Evolutionary conservation across 2,113 vertebrate genomes (phyloP).

Genomic region (Alces alces): DNA sequence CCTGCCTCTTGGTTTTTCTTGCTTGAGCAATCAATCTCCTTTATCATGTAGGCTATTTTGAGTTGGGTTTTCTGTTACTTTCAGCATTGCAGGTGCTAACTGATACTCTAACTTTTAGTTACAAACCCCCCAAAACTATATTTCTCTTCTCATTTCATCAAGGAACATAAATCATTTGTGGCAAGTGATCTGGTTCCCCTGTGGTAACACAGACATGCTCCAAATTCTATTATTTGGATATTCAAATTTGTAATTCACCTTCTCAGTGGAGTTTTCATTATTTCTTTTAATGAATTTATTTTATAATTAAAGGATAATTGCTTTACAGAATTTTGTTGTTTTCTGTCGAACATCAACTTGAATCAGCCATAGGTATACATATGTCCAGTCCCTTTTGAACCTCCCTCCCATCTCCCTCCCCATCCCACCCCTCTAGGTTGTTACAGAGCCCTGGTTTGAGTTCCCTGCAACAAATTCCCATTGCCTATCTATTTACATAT

Average conservation of each 20-base stretch:
- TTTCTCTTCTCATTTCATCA: neutral
- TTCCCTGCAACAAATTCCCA: neutral
- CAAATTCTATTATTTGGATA: neutral
- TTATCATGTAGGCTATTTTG: neutral
- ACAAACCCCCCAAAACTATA: neutral
- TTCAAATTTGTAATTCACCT: slow-evolving; percentile 14
- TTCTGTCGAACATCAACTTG: neutral
- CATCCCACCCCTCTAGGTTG: neutral
- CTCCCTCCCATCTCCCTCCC: neutral
- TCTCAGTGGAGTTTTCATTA: neutral
- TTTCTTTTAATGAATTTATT: neutral
- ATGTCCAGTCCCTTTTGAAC: neutral
- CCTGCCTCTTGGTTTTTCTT: neutral
- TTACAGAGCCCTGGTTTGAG: neutral
- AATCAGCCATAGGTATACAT: neutral
- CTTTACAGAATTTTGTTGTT: neutral
- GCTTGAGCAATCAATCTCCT: neutral
- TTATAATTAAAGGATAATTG: neutral
- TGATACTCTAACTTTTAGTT: neutral
- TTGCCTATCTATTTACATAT: neutral
- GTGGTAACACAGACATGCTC: neutral
- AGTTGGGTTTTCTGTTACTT: neutral
- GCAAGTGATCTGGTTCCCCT: neutral
- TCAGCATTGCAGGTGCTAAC: neutral
- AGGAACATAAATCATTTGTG: neutral